phyloP scores from a whole-genome alignment of 2,888 invertebrate genomes.

The Strigamia maritima region DNA sequence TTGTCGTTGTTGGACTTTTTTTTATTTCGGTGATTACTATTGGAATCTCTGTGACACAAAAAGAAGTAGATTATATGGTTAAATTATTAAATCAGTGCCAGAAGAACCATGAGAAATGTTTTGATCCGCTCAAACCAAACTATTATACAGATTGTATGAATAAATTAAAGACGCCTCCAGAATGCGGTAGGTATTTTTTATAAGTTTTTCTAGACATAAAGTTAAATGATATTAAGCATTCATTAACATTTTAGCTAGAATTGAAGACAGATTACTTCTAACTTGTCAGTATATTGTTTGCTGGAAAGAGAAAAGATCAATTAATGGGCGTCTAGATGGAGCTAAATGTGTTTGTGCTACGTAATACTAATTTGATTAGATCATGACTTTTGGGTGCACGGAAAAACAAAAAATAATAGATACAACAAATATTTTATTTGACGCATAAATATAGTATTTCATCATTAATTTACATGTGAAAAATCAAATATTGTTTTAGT shows the following conservation, averaged over 20 bases:
- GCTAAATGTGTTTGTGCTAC: neutral
- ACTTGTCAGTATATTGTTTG: conserved; percentile 14
- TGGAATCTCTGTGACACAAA: neutral
- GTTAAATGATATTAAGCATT: neutral
- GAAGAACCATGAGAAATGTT: conserved; percentile 15
- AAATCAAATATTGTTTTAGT: too few relatives aligned
- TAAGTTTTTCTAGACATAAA: neutral
- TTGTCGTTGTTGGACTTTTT: neutral
- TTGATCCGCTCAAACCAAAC: neutral
- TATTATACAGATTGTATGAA: neutral
- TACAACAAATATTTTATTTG: too few relatives aligned
- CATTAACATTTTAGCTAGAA: neutral
- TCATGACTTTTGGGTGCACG: neutral
- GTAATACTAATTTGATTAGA: neutral
- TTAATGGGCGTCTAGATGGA: conserved; percentile 13
- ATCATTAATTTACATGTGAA: too few relatives aligned
- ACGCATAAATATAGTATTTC: too few relatives aligned
- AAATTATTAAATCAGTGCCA: neutral
- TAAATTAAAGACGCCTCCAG: neutral
- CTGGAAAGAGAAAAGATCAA: conserved; percentile 23
- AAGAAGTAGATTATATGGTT: neutral
- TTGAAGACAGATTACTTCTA: neutral
- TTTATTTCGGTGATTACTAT: neutral
- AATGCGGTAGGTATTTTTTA: neutral
- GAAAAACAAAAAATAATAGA: too few relatives aligned